Evolutionary conservation across 1,140 invertebrate species (phyloP).

Genomic region (Cotesia glomerata): DNA sequence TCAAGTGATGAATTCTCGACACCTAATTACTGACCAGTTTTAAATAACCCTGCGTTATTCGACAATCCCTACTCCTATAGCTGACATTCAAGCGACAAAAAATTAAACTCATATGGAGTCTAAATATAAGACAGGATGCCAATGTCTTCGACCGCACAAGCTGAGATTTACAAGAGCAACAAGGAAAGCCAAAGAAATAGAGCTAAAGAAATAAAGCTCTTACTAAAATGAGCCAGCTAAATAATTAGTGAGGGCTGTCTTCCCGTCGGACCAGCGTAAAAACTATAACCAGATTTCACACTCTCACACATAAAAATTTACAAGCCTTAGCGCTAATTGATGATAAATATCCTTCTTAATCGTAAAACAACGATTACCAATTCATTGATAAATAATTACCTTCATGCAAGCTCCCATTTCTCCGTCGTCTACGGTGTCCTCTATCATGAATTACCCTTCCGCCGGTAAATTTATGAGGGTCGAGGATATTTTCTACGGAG

Average conservation of each 20-base stretch:
- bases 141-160: constrained; percentile 17
- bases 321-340: not conserved
- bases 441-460: constrained; percentile 49
- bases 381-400: constrained; percentile 43
- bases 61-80: no score
- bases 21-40: no score
- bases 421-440: constrained; percentile 57
- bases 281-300: not conserved
- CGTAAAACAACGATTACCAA: not conserved
- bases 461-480: constrained; percentile 89
- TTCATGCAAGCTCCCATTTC: constrained; percentile 61
- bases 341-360: not conserved
- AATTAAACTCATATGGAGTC: constrained; percentile 13
- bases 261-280: not conserved
- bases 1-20: no score
- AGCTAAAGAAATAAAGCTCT: not conserved
- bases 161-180: not conserved
- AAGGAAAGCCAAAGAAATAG: not conserved
- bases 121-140: constrained; percentile 24
- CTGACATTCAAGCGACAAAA: not conserved
- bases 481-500: constrained; percentile 90
- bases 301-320: not conserved
- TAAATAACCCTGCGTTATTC: no score
- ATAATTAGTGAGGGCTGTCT: constrained; percentile 3
- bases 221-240: not conserved